Percentiles rank a stretch among this genome's conserved stretches.
These are phyloP conservation scores for Oceanodroma leucorhoa DNA, from an alignment of 2,797 vertebrate species.

Conservation along the genomic window DNA sequence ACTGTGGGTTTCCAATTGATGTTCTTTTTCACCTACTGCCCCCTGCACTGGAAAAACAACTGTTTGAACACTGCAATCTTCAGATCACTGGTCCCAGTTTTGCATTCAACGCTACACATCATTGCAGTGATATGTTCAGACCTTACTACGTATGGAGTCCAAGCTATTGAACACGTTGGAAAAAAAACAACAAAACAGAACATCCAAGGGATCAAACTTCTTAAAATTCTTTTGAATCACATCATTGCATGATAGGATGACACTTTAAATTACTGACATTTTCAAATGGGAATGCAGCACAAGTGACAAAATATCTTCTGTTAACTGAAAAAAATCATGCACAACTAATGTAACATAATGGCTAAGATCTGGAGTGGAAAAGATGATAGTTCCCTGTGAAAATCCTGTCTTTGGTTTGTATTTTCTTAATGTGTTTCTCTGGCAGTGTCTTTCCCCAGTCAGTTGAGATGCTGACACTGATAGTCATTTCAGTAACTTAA, in stretches of 20 bases:
- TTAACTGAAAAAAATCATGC: not conserved
- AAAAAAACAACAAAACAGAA: not conserved
- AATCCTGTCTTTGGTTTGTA: not conserved
- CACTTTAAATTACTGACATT: not conserved
- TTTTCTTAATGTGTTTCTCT: not conserved
- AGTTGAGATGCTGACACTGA: not conserved
- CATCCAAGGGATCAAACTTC: not conserved
- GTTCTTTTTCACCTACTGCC: not conserved
- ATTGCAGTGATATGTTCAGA: not conserved
- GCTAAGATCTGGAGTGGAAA: not conserved
- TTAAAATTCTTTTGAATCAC: not conserved
- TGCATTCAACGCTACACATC: not conserved
- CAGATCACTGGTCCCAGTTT: not conserved
- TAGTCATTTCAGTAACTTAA: not conserved
- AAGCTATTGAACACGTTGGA: fast-evolving
- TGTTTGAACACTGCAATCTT: not conserved
- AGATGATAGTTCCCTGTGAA: not conserved
- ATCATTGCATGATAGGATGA: not conserved
- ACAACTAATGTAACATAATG: not conserved
- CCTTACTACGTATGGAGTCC: not conserved
- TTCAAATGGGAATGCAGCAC: not conserved
- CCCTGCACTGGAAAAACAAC: not conserved
- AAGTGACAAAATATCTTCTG: not conserved
- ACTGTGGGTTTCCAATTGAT: not conserved
- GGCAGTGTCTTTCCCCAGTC: not conserved